Evolutionary conservation across 2,888 invertebrate genomes (phyloP).

Genomic region (Drosophila koepferae): DNA sequence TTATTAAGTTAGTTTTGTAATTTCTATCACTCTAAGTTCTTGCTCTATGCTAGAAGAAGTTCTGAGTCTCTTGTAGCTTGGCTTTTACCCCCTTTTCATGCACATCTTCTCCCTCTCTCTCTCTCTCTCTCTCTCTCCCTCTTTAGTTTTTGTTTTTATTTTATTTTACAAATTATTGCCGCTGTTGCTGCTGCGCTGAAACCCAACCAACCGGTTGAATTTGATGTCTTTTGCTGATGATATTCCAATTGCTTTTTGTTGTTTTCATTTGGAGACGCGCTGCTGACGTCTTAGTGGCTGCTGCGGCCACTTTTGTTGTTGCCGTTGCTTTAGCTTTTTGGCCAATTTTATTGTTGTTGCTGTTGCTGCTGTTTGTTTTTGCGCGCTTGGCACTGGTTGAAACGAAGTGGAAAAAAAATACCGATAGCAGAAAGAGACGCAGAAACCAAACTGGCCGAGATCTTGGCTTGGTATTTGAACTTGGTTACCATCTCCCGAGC

Average conservation of each 20-base stretch:
- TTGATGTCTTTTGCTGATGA: slow-evolving; percentile 70
- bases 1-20: too few relatives aligned
- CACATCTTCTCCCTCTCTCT: slow-evolving; percentile 15
- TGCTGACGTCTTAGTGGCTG: slow-evolving; percentile 23
- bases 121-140: slow-evolving; percentile 16
- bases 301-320: slow-evolving; percentile 19
- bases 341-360: slow-evolving; percentile 52
- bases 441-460: slow-evolving; percentile 41
- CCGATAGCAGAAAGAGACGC: slow-evolving; percentile 25
- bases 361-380: slow-evolving; percentile 22
- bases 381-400: slow-evolving; percentile 74
- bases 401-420: slow-evolving; percentile 43
- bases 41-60: neutral
- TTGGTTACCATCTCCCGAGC: slow-evolving; percentile 19
- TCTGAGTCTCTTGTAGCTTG: neutral
- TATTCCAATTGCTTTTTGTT: slow-evolving; percentile 44
- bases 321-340: slow-evolving; percentile 39
- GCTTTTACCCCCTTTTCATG: neutral
- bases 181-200: slow-evolving; percentile 48
- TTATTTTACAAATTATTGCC: slow-evolving; percentile 52
- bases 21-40: neutral
- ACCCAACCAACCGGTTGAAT: slow-evolving; percentile 76
- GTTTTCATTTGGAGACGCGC: slow-evolving; percentile 24
- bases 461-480: slow-evolving; percentile 38
- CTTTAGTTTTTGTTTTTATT: slow-evolving; percentile 8